A percentile compares a stretch with the other conserved stretches of the same genome.
phyloP scores from a whole-genome alignment of 2,113 vertebrate genomes.

The Erinaceus europaeus region DNA sequence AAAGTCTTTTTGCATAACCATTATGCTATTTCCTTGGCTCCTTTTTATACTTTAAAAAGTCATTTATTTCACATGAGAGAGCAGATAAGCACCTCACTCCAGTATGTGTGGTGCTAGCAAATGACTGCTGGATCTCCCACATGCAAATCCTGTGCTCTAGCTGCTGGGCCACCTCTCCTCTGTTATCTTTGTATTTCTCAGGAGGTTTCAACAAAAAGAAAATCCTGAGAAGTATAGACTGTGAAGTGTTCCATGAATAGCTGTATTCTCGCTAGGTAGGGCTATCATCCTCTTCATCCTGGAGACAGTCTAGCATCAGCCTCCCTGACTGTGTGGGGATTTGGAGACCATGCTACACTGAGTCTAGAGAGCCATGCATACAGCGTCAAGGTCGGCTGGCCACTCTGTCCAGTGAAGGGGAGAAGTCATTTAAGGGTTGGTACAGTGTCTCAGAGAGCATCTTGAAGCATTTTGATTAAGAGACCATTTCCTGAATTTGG shows the following conservation, averaged over 20 bases:
- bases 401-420: constrained; percentile 74
- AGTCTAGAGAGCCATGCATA: background rate
- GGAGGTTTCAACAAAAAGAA: background rate
- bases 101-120: too few relatives aligned
- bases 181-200: constrained; percentile 16
- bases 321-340: background rate
- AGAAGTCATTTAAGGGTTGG: constrained; percentile 69
- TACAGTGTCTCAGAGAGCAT: constrained; percentile 65
- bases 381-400: constrained; percentile 84
- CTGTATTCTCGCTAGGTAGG: background rate
- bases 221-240: background rate
- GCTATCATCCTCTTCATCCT: background rate
- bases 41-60: too few relatives aligned
- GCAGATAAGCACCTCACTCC: too few relatives aligned
- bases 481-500: constrained; percentile 81
- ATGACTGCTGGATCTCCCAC: too few relatives aligned
- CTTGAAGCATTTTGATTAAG: constrained; percentile 75
- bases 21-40: too few relatives aligned
- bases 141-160: too few relatives aligned
- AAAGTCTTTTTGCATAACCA: too few relatives aligned
- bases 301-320: background rate
- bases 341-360: background rate
- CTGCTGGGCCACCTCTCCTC: background rate
- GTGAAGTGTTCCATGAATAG: background rate
- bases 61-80: too few relatives aligned